These are phyloP conservation scores for Aptenodytes forsteri DNA, from an alignment of 2,113 vertebrate species.

Conservation along the genomic window DNA sequence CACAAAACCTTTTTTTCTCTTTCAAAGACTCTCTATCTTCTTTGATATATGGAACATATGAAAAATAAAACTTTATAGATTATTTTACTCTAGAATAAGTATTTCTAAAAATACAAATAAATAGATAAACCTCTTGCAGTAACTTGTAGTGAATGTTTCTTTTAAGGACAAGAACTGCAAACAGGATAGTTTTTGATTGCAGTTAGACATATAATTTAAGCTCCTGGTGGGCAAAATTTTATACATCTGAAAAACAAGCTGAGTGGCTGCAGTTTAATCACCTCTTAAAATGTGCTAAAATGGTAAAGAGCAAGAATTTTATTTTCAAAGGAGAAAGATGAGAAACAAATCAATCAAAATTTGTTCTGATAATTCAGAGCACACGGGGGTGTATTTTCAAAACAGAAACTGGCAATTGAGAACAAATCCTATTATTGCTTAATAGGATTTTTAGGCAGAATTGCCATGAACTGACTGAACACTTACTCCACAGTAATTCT, in stretches of 20 bases:
- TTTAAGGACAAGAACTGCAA: not conserved
- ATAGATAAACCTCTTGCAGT: not conserved
- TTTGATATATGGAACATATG: not conserved
- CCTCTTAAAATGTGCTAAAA: not conserved
- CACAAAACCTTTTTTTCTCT: not conserved
- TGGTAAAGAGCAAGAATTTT: not conserved
- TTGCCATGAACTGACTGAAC: not conserved
- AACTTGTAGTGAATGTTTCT: not conserved
- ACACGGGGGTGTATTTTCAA: not conserved
- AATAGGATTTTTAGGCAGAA: not conserved
- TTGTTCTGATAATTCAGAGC: conserved; percentile 2
- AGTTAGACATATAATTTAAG: not conserved
- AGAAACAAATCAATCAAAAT: not conserved
- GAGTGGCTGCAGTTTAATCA: not conserved
- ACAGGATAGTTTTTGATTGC: not conserved
- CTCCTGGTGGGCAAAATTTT: not conserved
- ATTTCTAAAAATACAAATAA: not conserved
- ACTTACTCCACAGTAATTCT: not conserved
- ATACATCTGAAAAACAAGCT: not conserved
- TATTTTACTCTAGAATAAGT: not conserved
- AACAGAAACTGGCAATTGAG: not conserved
- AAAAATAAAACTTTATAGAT: not conserved
- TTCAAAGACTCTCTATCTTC: not conserved
- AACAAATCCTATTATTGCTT: conserved; percentile 21
- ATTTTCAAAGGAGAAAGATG: not conserved